Evolutionary conservation across 2,888 invertebrate genomes (phyloP), one percentile per base, ranked within the genome.

Genomic region (Argyresthia albistria): DNA sequence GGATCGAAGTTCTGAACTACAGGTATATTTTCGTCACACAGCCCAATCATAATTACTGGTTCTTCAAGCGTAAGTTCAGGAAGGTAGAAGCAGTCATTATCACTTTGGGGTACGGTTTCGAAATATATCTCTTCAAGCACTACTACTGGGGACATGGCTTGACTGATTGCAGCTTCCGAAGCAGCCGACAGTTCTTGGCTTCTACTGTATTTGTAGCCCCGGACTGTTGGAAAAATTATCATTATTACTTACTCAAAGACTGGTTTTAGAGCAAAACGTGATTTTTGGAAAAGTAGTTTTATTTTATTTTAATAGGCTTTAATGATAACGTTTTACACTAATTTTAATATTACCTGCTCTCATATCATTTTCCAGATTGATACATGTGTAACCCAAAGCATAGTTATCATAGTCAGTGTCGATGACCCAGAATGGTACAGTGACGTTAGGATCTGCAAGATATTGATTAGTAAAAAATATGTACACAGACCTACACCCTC

Each of bases 361-460:
- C 43, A 64, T 61, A 46, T 87, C 65, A 43, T 81, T 64, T 8
- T 65, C 63, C 4, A 89, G 70, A 62, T 90, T 78, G 0, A 70
- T 68, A 63, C 93, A 93, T 12, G 89, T 88, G 81, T 92, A 93
- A 0, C 92, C 89, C 0, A 93, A 82, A 0, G 92, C 88, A 60
- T 90, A 93, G 56, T 75, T 84, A 0, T 70, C 70, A 63, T 93
- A 93, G 65, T 93, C 92, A 0, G 92, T 92, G 4, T 86, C 90
- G 9, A 93, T 60, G 16, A 93, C 70, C 89, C 89, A 90, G 61
- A 90, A 52, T 11, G 46, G 46, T 16, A 36, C 25, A 25, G 25
- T 46, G 10, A 43, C 12, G 10, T 6, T 3, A 39, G 39, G 39
- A 39, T 39, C 39, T 39, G 39, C 39, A 46, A 7, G 25, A 48